A percentile compares a stretch with the other conserved stretches of the same genome.
These are phyloP conservation scores for Ceratosolen fusciceps DNA, from an alignment of 1,140 invertebrate species.

Conservation along the genomic window DNA sequence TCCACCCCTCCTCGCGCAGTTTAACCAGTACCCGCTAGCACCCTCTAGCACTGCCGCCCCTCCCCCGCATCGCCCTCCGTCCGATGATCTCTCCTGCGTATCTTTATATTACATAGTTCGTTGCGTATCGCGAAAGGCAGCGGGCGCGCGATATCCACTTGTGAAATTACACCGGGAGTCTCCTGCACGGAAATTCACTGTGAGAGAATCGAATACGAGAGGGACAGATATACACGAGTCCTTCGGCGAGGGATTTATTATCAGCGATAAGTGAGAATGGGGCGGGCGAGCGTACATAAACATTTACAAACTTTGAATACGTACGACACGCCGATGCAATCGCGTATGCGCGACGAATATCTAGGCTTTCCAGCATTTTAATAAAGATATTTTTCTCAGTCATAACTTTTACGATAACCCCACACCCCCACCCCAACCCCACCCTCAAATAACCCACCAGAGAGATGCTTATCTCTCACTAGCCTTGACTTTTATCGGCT, in stretches of 20 bases:
- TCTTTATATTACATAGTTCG: background rate
- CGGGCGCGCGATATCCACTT: background rate
- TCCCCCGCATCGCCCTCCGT: no score
- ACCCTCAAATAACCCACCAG: no score
- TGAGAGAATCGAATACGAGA: slow-evolving; percentile 28
- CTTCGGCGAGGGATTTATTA: slow-evolving; percentile 22
- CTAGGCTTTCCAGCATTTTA: background rate
- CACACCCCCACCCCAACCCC: no score
- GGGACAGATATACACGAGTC: background rate
- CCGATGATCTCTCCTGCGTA: no score
- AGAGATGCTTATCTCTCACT: no score
- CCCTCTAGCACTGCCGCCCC: no score
- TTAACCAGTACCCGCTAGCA: no score
- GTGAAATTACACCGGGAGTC: no score
- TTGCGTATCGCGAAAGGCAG: background rate
- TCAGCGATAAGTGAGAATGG: background rate
- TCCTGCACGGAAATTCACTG: no score
- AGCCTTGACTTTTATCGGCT: no score
- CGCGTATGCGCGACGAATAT: background rate
- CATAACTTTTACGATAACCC: no score
- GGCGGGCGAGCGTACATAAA: background rate
- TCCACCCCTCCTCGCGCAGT: no score
- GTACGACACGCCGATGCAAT: background rate
- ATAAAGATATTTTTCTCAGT: background rate
- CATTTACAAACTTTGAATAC: background rate